Base-by-base conservation (phyloP, 2,113 vertebrate genomes). In the Butorides virescens region DNA sequence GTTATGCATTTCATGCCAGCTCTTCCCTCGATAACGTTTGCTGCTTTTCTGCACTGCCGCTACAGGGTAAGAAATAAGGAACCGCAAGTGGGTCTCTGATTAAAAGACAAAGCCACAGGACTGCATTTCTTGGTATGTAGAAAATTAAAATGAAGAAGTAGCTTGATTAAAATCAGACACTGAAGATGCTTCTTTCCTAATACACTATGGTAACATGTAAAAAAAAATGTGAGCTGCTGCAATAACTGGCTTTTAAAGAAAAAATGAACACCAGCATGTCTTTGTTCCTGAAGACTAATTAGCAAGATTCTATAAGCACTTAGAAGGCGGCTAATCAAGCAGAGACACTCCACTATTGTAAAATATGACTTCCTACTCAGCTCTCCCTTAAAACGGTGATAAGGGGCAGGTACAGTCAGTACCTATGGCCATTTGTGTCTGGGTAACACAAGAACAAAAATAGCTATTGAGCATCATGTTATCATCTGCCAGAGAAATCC, bases 101-200 rank as follows among this genome's bases (percentile, higher is more conserved):
- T 90, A 95, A 92, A 90, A 91, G 81, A 75, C 62, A 76, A 93
- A 93, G n/a, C 62, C 74, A 53, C 46, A 68, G 53, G 71, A 70
- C 79, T 75, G 65, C 5, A 7, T 70, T 93, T 86, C 81, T 93
- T 84, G 75, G 47, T 47, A 88, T 5, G 37, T 1, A 91, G 76
- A 56, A 93, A 91, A 96, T 86, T 68, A 91, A 81, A 94, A 85
- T 70, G 56, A 86, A 96, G 75, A 74, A 94, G 62, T 56, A 77
- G 75, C 88, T 90, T 88, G 83, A 94, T 93, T 95, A 94, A 94
- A 93, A 96, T 92, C 93, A 96, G 80, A 65, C 18, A 7, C 34
- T 70, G 80, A 85, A 78, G 65, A 75, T 52, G 62, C 25, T 34
- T 85, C 65, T 85, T 91, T 58, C n/a, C 58, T 91, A 86, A 75